phyloP scores from a whole-genome alignment of 1,140 invertebrate genomes.

The Anastrepha obliqua region DNA sequence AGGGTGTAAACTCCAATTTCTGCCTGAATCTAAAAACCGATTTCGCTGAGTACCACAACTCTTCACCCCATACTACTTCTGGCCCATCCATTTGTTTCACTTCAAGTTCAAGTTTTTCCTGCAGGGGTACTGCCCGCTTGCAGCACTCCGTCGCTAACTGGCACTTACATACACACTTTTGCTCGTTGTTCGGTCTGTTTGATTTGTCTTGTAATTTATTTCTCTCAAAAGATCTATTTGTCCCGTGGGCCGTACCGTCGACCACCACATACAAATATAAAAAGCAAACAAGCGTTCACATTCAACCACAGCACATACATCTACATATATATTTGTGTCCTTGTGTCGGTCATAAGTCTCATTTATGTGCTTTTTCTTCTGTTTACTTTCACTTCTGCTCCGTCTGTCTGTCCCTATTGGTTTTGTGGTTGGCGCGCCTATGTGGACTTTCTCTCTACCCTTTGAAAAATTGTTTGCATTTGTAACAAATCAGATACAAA shows the following conservation, averaged over 20 bases:
- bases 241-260: background rate
- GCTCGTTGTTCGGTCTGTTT: background rate
- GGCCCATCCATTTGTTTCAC: no score
- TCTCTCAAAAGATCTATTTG: slow-evolving; percentile 41
- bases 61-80: no score
- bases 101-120: background rate
- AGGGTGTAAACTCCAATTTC: no score
- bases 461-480: slow-evolving; percentile 6
- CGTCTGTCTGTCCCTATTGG: background rate
- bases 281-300: background rate
- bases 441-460: background rate
- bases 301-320: background rate
- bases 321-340: background rate
- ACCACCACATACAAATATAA: background rate
- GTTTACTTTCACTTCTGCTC: background rate
- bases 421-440: slow-evolving; percentile 1
- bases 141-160: background rate
- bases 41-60: no score
- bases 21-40: no score
- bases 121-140: background rate
- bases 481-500: background rate
- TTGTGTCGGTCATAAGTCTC: background rate
- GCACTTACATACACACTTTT: background rate
- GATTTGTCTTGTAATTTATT: slow-evolving; percentile 36
- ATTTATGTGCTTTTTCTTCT: background rate